Evolutionary conservation across 1,140 invertebrate species (phyloP).

Genomic region (Drosophila setifemur): DNA sequence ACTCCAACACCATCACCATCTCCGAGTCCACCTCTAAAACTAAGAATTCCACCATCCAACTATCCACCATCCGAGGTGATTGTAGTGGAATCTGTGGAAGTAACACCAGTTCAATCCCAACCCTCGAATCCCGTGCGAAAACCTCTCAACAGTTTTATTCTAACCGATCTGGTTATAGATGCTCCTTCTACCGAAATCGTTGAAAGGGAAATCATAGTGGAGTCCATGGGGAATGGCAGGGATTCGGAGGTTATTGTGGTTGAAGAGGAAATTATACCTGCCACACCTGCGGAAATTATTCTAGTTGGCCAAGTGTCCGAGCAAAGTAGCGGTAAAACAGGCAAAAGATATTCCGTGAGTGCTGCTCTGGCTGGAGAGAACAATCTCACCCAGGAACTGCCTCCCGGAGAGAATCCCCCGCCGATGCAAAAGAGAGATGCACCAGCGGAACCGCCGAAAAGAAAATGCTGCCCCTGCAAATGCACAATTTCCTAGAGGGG

Average conservation of each 20-base stretch:
- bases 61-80: slow-evolving; percentile 4
- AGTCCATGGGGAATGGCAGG: not conserved
- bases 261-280: slow-evolving; percentile 6
- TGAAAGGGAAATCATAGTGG: slow-evolving; percentile 18
- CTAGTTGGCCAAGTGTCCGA: slow-evolving; percentile 24
- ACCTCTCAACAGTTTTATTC: slow-evolving; percentile 14
- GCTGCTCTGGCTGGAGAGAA: slow-evolving; percentile 6
- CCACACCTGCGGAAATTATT: slow-evolving; percentile 4
- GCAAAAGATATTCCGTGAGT: slow-evolving; percentile 34
- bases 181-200: slow-evolving; percentile 16
- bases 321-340: slow-evolving; percentile 32
- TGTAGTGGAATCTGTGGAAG: slow-evolving; percentile 18
- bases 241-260: slow-evolving; percentile 21
- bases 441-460: slow-evolving; percentile 4
- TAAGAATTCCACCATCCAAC: slow-evolving; percentile 1
- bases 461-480: slow-evolving; percentile 23
- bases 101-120: not conserved
- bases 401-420: not conserved
- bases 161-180: slow-evolving; percentile 29
- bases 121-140: not conserved
- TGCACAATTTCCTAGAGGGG: slow-evolving; percentile 38
- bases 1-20: slow-evolving; percentile 23
- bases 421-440: slow-evolving; percentile 1
- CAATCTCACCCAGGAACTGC: not conserved
- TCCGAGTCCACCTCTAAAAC: slow-evolving; percentile 8